Conservation (phyloP, 1,140 invertebrate species). For the Arion vulgaris region DNA sequence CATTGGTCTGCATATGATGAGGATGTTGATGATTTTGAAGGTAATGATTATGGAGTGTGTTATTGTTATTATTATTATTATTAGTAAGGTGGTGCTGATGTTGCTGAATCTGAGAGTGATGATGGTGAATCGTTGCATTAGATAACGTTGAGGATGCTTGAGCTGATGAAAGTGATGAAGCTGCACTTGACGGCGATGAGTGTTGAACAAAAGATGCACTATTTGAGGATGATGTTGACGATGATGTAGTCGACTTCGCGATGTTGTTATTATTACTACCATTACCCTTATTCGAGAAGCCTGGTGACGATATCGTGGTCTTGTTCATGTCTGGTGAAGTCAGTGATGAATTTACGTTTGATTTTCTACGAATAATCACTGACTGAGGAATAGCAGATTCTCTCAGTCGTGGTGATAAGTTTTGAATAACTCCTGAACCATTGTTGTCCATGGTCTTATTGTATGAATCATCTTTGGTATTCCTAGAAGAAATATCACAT, state of each 20-base stretch:
- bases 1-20: background rate
- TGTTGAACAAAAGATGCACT: background rate
- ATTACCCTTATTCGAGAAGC: background rate
- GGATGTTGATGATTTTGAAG: slow-evolving; percentile 24
- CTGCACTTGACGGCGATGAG: slow-evolving; percentile 1
- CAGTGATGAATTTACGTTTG: slow-evolving; percentile 30
- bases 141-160: background rate
- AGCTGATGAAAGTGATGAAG: background rate
- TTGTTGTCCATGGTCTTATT: background rate
- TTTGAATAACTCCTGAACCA: background rate
- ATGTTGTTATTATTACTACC: background rate
- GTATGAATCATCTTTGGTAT: background rate
- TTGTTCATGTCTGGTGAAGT: background rate
- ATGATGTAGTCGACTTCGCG: background rate
- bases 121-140: slow-evolving; percentile 18
- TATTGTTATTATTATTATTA: too few species aligned
- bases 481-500: background rate
- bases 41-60: background rate
- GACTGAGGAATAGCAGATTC: slow-evolving; percentile 42
- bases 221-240: background rate
- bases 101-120: background rate
- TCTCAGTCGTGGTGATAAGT: slow-evolving; percentile 38
- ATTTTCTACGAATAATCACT: slow-evolving; percentile 42
- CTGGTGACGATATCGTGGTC: background rate
- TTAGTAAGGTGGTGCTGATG: slow-evolving; percentile 4